Base-by-base conservation (phyloP, 2,888 invertebrate genomes). In the Pyrgus malvae region DNA sequence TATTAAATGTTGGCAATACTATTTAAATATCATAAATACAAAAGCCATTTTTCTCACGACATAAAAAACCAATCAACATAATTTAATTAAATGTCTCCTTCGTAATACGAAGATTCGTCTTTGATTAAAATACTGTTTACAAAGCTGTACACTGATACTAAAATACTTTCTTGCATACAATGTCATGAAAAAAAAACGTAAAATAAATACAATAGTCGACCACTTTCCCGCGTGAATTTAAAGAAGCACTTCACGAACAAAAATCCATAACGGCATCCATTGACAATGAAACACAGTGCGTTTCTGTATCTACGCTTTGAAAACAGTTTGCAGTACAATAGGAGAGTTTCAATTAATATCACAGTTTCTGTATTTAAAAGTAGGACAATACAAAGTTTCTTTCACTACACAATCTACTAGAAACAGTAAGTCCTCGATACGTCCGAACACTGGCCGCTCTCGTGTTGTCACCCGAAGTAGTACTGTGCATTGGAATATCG, bases 391-490 rank as follows among this genome's bases (percentile, higher is more conserved):
- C 73, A 83, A 77, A 82, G 76, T 79, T 62, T 79, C 79, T 76
- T 79, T 76, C 75, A 77, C 83, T 85, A 85, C 83, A 80, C 44
- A 69, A 72, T 71, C 59, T 76, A 76, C 84, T 91, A 92, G 84
- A 91, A 92, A 88, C 91, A 91, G 78, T 92, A 92, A 75, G 91
- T 92, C 76, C 91, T 88, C 62, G 91, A 87, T 65, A 87, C 85
- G 65, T 90, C 90, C 68, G 90, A 76, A 72, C 90, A 86, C 73
- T 91, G 85, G 70, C 78, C 83, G 73, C 83, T 85, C 62, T 92
- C 91, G 78, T 92, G 90, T 72, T 92, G 94, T 95, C 95, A 95
- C 92, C 95, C 95, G 75, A 94, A 95, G 78, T 95, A 95, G 77
- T 93, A 94, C 70, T 93, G 93, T 42, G 92, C 92, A 72, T 93